These are phyloP conservation scores for Brachystomella parvula DNA, from an alignment of 1,140 invertebrate species.

Conservation along the genomic window DNA sequence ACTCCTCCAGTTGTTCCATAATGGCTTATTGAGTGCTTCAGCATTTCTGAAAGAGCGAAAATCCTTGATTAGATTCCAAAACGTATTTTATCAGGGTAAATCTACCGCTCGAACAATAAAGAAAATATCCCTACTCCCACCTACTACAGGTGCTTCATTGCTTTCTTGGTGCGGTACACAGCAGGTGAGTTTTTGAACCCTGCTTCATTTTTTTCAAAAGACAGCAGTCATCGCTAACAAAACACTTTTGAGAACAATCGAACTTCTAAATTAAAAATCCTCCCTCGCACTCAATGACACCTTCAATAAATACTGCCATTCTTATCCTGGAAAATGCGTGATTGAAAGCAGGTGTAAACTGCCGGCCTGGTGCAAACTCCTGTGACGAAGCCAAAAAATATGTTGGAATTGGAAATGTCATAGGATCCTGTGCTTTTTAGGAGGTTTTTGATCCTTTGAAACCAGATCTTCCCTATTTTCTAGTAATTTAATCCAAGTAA, in stretches of 20 bases:
- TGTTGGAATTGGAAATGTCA: too few relatives aligned
- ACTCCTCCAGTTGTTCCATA: constrained; percentile 34
- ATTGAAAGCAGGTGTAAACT: not conserved
- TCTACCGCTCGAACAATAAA: not conserved
- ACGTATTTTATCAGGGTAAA: not conserved
- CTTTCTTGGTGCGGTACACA: not conserved
- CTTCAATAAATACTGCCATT: too few relatives aligned
- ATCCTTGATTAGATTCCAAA: not conserved
- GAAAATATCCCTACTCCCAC: not conserved
- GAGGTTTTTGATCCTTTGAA: too few relatives aligned
- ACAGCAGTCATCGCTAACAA: not conserved
- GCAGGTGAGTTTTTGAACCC: not conserved
- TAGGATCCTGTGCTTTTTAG: too few relatives aligned
- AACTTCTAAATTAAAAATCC: not conserved
- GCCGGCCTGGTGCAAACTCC: too few relatives aligned
- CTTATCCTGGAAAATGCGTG: too few relatives aligned
- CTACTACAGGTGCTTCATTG: not conserved
- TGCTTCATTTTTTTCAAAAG: not conserved
- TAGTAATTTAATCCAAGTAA: too few relatives aligned
- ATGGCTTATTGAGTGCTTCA: constrained; percentile 37
- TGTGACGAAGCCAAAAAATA: too few relatives aligned
- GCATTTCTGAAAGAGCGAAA: constrained; percentile 26
- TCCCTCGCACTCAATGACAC: not conserved
- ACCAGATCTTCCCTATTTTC: too few relatives aligned
- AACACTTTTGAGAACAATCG: not conserved